Conservation (phyloP, 2,113 vertebrate species). For the Clarias batrachus region DNA sequence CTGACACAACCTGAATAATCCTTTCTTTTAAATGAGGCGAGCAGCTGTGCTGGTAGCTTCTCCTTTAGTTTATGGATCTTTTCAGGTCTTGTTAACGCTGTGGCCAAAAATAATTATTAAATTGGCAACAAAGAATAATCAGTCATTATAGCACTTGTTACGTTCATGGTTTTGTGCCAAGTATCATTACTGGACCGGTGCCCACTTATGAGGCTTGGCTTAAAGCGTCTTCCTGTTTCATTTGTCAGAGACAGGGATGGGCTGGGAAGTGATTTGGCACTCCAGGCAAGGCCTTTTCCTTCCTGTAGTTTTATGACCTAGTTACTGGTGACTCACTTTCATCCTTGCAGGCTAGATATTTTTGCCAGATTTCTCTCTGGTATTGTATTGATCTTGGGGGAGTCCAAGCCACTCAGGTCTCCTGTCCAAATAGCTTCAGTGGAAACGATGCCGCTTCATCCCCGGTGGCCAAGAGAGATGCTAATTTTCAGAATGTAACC, state of each 20-base stretch:
- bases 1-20: background rate
- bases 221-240: slow-evolving; percentile 52
- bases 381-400: slow-evolving; percentile 48
- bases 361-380: slow-evolving; percentile 58
- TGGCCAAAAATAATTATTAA: background rate
- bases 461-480: background rate
- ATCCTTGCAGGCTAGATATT: slow-evolving; percentile 51
- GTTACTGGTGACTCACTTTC: slow-evolving; percentile 65
- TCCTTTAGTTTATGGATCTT: slow-evolving; percentile 50
- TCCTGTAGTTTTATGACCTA: slow-evolving; percentile 70
- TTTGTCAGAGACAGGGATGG: slow-evolving; percentile 50
- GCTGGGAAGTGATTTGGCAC: slow-evolving; percentile 54
- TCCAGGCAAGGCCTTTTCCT: slow-evolving; percentile 55
- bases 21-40: slow-evolving; percentile 60
- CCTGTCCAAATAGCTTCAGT: background rate
- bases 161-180: background rate
- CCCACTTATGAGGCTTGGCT: slow-evolving; percentile 8
- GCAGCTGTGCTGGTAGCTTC: slow-evolving; percentile 66
- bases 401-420: slow-evolving; percentile 18
- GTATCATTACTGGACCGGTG: background rate
- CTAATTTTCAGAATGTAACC: background rate
- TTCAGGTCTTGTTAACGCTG: background rate
- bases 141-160: background rate
- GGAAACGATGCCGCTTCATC: background rate
- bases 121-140: no score